Base-by-base conservation (phyloP, 2,797 vertebrate species). In the Podarcis siculus region DNA sequence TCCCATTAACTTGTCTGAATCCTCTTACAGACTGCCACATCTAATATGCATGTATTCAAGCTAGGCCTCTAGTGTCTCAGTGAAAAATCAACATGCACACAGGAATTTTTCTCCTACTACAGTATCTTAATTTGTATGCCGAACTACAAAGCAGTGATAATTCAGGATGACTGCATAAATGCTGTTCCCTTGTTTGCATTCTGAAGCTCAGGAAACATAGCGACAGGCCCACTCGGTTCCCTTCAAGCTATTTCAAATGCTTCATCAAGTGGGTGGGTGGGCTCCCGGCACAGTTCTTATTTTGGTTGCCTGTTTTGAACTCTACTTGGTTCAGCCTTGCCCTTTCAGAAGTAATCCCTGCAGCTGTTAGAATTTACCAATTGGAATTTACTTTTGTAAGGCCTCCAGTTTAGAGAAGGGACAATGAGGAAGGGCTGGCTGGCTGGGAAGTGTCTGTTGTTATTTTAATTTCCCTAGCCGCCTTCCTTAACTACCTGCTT, bases 341-440 rank as follows among this genome's bases (percentile, higher is more conserved):
- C 30, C 42, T 71, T 71, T 58, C 15, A 45, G 45, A 77, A 45
- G 37, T 86, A 73, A 90, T 83, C 67, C n/a, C 58, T 84, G 21
- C 77, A 64, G 82, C 76, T 84, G 82, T 88, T 82, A 84, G 13
- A 72, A 83, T 78, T 83, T 61, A 72, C 66, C 76, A 84, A 21
- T 84, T 79, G 86, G 30, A 76, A 85, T 85, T 79, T 83, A 71
- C 23, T 79, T 88, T 79, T 79, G 35, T 49, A 79, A 79, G 82
- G 17, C 64, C 37, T 79, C 19, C 73, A 27, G 37, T 79, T 72
- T 79, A 58, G 61, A 79, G 37, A 58, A 61, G 35, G 23, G 49
- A 79, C 61, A 61, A 39, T 8, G 8, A 77, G 67, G 37, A 81
- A 66, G 19, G 55, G 55, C 64, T 81, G 25, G 39, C 25, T 67